Conservation (phyloP, 2,113 vertebrate species). For the Hyla sarda region DNA sequence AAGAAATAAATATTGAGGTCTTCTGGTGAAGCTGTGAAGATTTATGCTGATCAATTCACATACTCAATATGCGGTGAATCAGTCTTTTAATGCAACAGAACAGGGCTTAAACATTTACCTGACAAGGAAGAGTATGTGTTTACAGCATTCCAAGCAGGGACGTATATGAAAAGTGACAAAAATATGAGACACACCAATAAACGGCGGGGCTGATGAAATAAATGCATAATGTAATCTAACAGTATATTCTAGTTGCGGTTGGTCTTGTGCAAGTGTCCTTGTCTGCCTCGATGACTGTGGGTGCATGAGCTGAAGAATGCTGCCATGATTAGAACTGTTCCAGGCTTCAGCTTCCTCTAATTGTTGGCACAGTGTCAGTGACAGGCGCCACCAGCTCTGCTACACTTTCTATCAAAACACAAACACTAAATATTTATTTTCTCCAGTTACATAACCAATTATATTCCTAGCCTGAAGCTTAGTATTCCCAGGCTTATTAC, state of each 20-base stretch:
- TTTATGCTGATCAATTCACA: slow-evolving; percentile 30
- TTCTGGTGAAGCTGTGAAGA: slow-evolving; percentile 7
- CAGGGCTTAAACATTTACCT: slow-evolving; percentile 23
- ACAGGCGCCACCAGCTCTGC: slow-evolving; percentile 33
- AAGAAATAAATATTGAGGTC: slow-evolving; percentile 28
- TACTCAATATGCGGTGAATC: slow-evolving; percentile 25
- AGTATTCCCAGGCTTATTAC: slow-evolving; percentile 32
- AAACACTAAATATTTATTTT: slow-evolving; percentile 54
- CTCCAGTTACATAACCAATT: slow-evolving; percentile 40
- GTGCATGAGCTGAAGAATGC: slow-evolving; percentile 27
- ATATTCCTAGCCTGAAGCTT: slow-evolving; percentile 39
- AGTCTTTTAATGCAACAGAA: not conserved
- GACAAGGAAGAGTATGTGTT: slow-evolving; percentile 23
- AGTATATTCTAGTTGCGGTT: slow-evolving; percentile 15
- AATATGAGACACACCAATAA: slow-evolving; percentile 32
- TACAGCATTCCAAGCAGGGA: not conserved
- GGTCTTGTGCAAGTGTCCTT: slow-evolving; percentile 24
- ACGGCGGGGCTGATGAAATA: slow-evolving; percentile 27
- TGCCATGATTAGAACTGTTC: slow-evolving; percentile 20
- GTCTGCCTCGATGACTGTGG: slow-evolving; percentile 37
- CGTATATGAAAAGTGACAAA: slow-evolving; percentile 26
- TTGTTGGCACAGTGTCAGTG: slow-evolving; percentile 33
- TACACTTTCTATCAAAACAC: slow-evolving; percentile 22
- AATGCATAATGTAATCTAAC: slow-evolving; percentile 45
- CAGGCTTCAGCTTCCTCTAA: slow-evolving; percentile 27